Percentiles rank a stretch among this genome's conserved stretches.
phyloP scores from a whole-genome alignment of 1,140 invertebrate species.

The Sinella curviseta region DNA sequence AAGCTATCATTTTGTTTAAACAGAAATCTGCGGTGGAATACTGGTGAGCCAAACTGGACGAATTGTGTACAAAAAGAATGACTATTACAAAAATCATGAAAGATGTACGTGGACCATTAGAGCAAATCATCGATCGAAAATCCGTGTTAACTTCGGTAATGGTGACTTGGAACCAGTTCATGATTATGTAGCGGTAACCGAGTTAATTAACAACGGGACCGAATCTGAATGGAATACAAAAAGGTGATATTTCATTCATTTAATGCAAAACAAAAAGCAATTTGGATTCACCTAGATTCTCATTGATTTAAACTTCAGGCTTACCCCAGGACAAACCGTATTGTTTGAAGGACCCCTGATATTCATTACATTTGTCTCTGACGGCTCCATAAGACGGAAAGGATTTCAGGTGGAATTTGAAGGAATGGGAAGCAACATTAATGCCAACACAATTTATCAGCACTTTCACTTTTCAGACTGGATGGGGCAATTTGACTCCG shows the following conservation, averaged over 20 bases:
- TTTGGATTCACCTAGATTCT: neutral
- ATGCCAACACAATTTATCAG: neutral
- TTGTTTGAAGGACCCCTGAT: slow-evolving; percentile 17
- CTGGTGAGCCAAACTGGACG: slow-evolving; percentile 3
- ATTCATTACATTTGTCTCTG: slow-evolving; percentile 28
- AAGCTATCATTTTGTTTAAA: neutral
- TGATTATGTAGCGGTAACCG: slow-evolving; percentile 23
- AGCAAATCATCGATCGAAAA: neutral
- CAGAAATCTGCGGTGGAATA: slow-evolving; percentile 16
- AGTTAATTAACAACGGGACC: neutral
- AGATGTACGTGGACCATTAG: slow-evolving; percentile 20
- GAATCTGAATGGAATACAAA: slow-evolving; percentile 8
- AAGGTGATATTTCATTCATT: slow-evolving; percentile 25
- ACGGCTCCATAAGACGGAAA: neutral
- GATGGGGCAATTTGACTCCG: neutral
- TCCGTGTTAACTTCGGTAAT: neutral
- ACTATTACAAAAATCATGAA: neutral
- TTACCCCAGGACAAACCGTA: neutral
- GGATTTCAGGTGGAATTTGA: slow-evolving; percentile 33
- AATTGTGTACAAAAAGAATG: neutral
- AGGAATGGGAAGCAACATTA: slow-evolving; percentile 30
- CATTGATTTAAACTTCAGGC: neutral
- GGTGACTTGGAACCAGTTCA: neutral
- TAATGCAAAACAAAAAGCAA: neutral
- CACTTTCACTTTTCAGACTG: slow-evolving; percentile 32